phyloP scores from a whole-genome alignment of 2,797 vertebrate species.

The Sebastolobus altivelis region DNA sequence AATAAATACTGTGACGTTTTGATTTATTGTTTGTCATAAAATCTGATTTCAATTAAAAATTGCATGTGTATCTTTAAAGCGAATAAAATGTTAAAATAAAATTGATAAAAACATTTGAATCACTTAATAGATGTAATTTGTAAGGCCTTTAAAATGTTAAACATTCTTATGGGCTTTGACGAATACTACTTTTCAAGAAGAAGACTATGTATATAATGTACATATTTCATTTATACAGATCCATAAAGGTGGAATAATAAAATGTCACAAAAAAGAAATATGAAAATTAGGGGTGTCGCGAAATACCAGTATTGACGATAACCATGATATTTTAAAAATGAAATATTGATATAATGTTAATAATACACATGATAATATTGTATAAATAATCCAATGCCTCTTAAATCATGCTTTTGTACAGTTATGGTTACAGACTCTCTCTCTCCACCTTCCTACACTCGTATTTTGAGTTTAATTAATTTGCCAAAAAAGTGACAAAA shows the following conservation, averaged over 20 bases:
- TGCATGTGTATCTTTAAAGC: not conserved
- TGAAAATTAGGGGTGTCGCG: not conserved
- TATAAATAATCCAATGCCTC: too few species aligned
- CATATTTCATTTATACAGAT: not conserved
- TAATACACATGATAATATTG: too few species aligned
- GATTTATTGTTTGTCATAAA: not conserved
- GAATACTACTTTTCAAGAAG: not conserved
- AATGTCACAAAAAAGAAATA: not conserved
- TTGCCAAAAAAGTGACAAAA: too few species aligned
- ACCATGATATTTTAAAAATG: too few species aligned
- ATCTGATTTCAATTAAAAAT: not conserved
- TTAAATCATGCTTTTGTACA: too few species aligned
- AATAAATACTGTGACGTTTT: not conserved
- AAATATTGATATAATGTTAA: too few species aligned
- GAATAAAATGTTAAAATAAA: not conserved
- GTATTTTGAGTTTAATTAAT: too few species aligned
- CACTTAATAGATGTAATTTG: rapidly evolving
- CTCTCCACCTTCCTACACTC: too few species aligned
- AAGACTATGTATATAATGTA: not conserved
- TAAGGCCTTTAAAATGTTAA: not conserved
- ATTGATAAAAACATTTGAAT: constrained; percentile 2
- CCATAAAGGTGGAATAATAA: not conserved
- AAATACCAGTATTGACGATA: too few species aligned
- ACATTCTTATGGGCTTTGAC: not conserved
- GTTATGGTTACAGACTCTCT: too few species aligned